These are phyloP conservation scores for Bungarus multicinctus DNA, from an alignment of 2,113 vertebrate species.

Conservation along the genomic window DNA sequence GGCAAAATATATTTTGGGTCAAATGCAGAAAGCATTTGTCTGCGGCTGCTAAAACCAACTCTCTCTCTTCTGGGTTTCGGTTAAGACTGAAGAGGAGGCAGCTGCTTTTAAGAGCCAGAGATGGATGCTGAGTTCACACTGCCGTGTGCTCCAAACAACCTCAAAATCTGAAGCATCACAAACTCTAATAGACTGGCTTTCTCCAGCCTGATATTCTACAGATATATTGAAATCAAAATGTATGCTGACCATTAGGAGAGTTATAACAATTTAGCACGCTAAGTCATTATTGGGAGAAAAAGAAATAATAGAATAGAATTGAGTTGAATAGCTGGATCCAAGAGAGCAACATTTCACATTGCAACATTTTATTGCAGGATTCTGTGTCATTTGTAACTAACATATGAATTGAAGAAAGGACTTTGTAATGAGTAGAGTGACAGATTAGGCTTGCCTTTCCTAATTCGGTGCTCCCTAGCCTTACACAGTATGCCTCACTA, in stretches of 20 bases:
- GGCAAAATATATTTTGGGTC: too few relatives aligned
- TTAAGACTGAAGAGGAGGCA: background rate
- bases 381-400: background rate
- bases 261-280: background rate
- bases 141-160: background rate
- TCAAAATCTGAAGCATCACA: background rate
- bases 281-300: background rate
- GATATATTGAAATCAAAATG: background rate
- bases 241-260: background rate
- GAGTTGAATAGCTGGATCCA: background rate
- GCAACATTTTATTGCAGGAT: background rate
- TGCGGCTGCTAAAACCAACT: background rate
- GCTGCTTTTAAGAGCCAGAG: too few relatives aligned
- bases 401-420: background rate
- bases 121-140: background rate
- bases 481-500: background rate
- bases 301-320: background rate
- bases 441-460: background rate
- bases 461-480: background rate
- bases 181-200: background rate
- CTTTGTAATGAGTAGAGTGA: background rate
- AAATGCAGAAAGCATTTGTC: background rate
- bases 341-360: background rate
- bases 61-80: background rate
- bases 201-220: background rate